Base-by-base conservation (phyloP, 1,140 invertebrate species). In the Schmidtea mediterranea region DNA sequence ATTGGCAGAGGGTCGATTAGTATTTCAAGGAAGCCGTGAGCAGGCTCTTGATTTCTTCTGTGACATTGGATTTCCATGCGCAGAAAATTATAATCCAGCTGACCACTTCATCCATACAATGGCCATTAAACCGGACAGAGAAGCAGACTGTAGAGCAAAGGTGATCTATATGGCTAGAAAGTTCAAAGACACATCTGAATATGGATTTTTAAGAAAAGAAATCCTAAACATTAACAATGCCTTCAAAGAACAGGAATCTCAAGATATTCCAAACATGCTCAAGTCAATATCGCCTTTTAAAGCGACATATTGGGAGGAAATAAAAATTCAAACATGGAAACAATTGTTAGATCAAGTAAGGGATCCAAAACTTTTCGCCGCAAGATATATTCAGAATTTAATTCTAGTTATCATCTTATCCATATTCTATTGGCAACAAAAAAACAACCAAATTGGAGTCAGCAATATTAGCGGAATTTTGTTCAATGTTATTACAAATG, bases 391-490 rank as follows among this genome's bases (percentile, higher is more conserved):
- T 19, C 40, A 41, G 40, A 41, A 19, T 23, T 19, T 41, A 3
- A 74, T 84, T 69, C 76, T 87, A 5, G 76, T 80, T 3, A 58
- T 82, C 6, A 61, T 90, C 1, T 75, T 94, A 51, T 83, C 83
- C 5, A 60, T 84, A 2, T 77, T 94, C 49, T 95, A 84, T 65
- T 80, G 78, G 57, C 74, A 77, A 1, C 84, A 90, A 60, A 66
- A 73, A 55, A 57, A 81, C 26, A 75, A 80, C 55, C 77, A 87
- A 62, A 76, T 82, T 55, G 82, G 82, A 2, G 78, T 90, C 0
- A 80, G 81, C 75, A 92, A 92, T 61, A 84, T 92, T 50, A 90
- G 89, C 60, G 87, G 87, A 43, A 80, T 78, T n/a, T 71, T 92
- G 19, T 92, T 89, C 59, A 73, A 89, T 48, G 77, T 87, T 58